Percentiles rank a stretch among this genome's conserved stretches.
phyloP scores from a whole-genome alignment of 2,113 vertebrate species.

The Prolemur simus region DNA sequence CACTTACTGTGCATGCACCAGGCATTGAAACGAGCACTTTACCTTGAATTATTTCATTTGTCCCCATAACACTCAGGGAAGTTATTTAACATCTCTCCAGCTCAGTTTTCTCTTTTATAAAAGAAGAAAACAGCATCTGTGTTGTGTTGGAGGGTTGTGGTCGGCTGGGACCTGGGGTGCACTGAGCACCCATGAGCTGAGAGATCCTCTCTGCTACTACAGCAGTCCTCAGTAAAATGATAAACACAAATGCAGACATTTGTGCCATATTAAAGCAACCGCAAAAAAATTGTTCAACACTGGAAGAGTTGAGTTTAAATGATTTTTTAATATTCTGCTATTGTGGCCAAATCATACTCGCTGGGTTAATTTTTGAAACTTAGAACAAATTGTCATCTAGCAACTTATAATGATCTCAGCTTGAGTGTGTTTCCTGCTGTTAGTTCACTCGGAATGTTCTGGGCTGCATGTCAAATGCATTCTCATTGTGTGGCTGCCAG shows the following conservation, averaged over 20 bases:
- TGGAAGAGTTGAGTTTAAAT: background rate
- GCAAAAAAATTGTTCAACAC: background rate
- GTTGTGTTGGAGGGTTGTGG: too few species aligned
- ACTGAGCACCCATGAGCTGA: background rate
- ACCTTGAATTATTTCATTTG: background rate
- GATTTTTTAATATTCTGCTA: conserved; percentile 24
- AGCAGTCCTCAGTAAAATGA: background rate
- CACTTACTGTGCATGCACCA: rapidly evolving
- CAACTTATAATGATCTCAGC: conserved; percentile 72
- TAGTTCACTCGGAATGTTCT: conserved; percentile 79
- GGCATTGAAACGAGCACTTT: rapidly evolving
- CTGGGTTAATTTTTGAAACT: conserved; percentile 61
- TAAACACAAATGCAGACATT: background rate
- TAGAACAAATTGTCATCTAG: conserved; percentile 72
- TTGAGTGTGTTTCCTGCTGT: conserved; percentile 75
- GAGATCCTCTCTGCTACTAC: background rate
- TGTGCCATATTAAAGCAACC: background rate
- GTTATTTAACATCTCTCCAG: too few species aligned
- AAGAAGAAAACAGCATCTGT: background rate
- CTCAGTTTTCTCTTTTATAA: background rate
- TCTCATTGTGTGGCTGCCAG: conserved; percentile 65
- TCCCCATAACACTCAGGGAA: background rate
- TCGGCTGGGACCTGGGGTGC: background rate
- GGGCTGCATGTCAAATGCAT: conserved; percentile 72
- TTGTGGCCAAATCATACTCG: conserved; percentile 51